Conservation (phyloP, 2,888 invertebrate genomes). For the Temnothorax rugatulus region DNA sequence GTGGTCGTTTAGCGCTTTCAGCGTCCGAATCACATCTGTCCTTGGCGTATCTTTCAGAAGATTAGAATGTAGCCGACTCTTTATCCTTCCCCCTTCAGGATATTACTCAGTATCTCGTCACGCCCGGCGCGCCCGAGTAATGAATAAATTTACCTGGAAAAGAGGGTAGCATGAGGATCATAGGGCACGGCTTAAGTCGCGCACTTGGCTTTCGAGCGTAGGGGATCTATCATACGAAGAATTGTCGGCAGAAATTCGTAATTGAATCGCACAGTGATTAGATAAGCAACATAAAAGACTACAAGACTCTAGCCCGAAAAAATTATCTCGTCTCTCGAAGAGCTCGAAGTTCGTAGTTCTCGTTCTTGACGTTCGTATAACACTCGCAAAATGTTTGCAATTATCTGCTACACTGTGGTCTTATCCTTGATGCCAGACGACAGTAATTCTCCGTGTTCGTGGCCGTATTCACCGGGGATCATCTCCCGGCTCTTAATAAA, state of each 20-base stretch:
- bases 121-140: neutral
- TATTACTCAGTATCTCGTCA: slow-evolving; percentile 21
- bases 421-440: slow-evolving; percentile 26
- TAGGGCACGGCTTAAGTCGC: neutral
- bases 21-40: slow-evolving; percentile 33
- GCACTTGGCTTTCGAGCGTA: neutral
- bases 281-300: slow-evolving; percentile 17
- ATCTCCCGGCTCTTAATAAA: slow-evolving; percentile 69
- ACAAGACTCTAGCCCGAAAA: neutral
- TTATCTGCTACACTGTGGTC: neutral
- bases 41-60: slow-evolving; percentile 41
- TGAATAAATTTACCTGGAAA: slow-evolving; percentile 49
- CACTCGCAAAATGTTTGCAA: neutral
- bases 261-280: neutral
- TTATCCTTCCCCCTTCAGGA: slow-evolving; percentile 10
- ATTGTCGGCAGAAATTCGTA: slow-evolving; percentile 30
- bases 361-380: neutral
- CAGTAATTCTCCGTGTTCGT: slow-evolving; percentile 62
- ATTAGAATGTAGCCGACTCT: slow-evolving; percentile 17
- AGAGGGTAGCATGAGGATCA: neutral
- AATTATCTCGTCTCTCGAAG: neutral
- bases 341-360: neutral
- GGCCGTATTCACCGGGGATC: slow-evolving; percentile 62
- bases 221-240: neutral
- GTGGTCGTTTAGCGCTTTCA: neutral